phyloP scores from a whole-genome alignment of 2,113 vertebrate genomes.

The Lanius collurio region DNA sequence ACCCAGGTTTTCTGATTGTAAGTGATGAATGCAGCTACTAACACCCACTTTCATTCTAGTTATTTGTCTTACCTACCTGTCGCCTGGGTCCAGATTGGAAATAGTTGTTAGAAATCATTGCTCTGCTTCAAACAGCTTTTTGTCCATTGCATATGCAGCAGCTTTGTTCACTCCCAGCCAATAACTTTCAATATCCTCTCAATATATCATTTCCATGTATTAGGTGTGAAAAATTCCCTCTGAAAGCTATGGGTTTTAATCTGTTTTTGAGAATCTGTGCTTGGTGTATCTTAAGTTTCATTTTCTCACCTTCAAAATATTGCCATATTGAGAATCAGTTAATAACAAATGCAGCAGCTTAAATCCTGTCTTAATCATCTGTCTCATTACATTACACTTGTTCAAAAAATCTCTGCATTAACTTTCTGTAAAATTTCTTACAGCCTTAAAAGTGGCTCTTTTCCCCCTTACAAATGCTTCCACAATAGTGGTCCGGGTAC shows the following conservation, averaged over 20 bases:
- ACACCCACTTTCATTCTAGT: not conserved
- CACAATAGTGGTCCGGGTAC: not conserved
- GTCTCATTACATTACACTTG: not conserved
- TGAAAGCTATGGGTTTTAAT: not conserved
- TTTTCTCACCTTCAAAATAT: slow-evolving; percentile 19
- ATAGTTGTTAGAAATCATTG: not conserved
- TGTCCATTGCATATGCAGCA: not conserved
- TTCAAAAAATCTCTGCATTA: not conserved
- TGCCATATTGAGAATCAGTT: not conserved
- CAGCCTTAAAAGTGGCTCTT: not conserved
- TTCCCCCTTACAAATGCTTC: not conserved
- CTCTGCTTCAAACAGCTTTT: not conserved
- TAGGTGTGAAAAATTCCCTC: not conserved
- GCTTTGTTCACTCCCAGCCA: not conserved
- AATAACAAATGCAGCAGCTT: not conserved
- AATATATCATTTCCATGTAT: not conserved
- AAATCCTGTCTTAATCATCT: not conserved
- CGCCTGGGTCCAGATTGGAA: not conserved
- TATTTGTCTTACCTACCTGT: not conserved
- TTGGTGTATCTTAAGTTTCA: not conserved
- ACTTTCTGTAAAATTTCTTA: not conserved
- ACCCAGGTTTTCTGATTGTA: not conserved
- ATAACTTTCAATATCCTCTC: not conserved
- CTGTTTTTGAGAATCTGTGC: not conserved
- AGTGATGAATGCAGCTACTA: not conserved